Evolutionary conservation across 2,113 vertebrate species (phyloP), one percentile per base, ranked within the genome.

Genomic region (Symphodus melops): DNA sequence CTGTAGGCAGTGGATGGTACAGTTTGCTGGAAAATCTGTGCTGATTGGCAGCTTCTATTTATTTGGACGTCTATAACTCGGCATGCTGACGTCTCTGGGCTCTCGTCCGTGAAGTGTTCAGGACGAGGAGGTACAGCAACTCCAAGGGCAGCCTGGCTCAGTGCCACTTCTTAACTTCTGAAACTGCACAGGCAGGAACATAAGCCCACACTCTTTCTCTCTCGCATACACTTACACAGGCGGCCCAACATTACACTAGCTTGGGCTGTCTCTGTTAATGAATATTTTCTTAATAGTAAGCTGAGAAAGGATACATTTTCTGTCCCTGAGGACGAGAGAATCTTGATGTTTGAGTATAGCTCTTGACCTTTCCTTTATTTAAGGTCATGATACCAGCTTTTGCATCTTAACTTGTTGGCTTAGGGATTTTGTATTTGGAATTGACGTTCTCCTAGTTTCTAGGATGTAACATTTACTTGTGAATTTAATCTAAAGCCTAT

Each of bases 1-100:
- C 59, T 52, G 65, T 46, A 55, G 69, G 57, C 57, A 56, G 59
- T 58, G 55, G 41, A 48, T 36, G 36, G 59, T 51, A 59, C 68
- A 73, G 54, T 64, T 63, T 64, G 69, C 64, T 63, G 72, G 70
- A 11, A 70, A 79, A 46, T 68, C 69, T 62, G 62, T 42, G 72
- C 36, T 91, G 91, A 92, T 77, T 92, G 92, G 91, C 90, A 90
- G 85, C 62, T 83, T 79, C 68, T 77, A 82, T 88, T 79, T 82
- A 82, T 87, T 82, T 78, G 74, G 33, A 67, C 23, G 36, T 57
- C 57, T 78, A 53, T 57, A 64, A 52, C 63, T 74, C 60, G 67
- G 77, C 62, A 64, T 78, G 44, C 67, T 41, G 65, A 64, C 62
- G 83, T 72, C 70, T 86, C 64, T 70, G 83, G 83, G 58, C 84